Evolutionary conservation across 2,888 invertebrate genomes (phyloP), one percentile per base, ranked within the genome.

Genomic region (Philopedon plagiatum): DNA sequence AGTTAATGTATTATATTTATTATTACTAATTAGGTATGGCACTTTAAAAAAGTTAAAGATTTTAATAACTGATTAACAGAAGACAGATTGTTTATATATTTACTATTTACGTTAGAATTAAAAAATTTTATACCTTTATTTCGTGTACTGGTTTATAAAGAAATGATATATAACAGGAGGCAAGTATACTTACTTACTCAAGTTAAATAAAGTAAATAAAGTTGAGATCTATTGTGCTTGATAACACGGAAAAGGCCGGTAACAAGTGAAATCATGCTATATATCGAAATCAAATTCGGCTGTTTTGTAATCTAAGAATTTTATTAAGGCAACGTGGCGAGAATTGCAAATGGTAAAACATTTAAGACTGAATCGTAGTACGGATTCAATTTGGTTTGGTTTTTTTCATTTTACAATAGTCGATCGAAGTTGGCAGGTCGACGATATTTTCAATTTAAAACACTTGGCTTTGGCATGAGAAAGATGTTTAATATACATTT

Each of bases 291-390:
- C 76, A 76, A 78, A 77, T 76, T 75, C 74, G 75, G 57, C 76
- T 77, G 76, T 78, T 78, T 75, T 76, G 76, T 78, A 78, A 78
- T 79, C 78, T 76, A 60, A 65, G 72, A 73, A 77, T 78, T 79
- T 78, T 77, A 79, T 79, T 78, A 74, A 76, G 77, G 75, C 57
- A 74, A 75, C 77, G 78, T 75, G 78, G 68, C 49, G 64, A 66
- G 78, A 78, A 78, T 79, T 76, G 76, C 73, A 77, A 78, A 78
- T 78, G 70, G 62, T 65, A 71, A 74, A 77, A 78, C 78, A 76
- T 76, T 78, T 78, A 78, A 76, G 77, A 78, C 74, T 75, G 77
- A 78, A 76, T 76, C 75, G 77, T 78, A 76, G 71, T 57, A 68
- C 44, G 71, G 76, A 78, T 78, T 77, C 78, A 76, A 78, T 78